These are phyloP conservation scores for Hydrophis major DNA, from an alignment of 2,797 vertebrate species.

Conservation along the genomic window DNA sequence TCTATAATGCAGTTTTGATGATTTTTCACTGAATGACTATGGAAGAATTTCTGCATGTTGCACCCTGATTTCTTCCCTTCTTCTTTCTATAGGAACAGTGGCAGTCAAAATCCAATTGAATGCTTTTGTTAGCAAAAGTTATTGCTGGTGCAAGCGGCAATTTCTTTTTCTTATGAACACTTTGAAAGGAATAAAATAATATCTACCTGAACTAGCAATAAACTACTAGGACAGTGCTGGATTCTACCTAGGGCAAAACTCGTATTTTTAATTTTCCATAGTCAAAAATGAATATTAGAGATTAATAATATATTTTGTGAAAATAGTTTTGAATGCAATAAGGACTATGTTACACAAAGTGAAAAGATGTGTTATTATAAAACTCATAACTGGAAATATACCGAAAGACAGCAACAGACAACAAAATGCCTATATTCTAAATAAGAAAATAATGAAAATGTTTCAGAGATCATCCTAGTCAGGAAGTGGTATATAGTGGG, in stretches of 20 bases:
- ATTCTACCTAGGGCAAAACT: not conserved
- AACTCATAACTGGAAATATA: constrained; percentile 2
- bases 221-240: not conserved
- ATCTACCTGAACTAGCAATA: not conserved
- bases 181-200: not conserved
- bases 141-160: not conserved
- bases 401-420: not conserved
- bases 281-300: not conserved
- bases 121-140: not conserved
- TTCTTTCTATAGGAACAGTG: not conserved
- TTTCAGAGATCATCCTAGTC: not conserved
- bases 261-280: not conserved
- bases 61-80: not conserved
- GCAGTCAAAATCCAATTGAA: not conserved
- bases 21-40: not conserved
- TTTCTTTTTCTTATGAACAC: not conserved
- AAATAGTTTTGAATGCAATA: not conserved
- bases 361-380: not conserved
- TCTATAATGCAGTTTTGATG: not conserved
- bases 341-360: not conserved
- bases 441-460: constrained; percentile 1
- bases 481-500: not conserved
- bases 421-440: not conserved
- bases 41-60: not conserved
- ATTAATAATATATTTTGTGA: not conserved